Evolutionary conservation across 2,888 invertebrate species (phyloP), one percentile per base, ranked within the genome.

Genomic region (Bellardia pandia): DNA sequence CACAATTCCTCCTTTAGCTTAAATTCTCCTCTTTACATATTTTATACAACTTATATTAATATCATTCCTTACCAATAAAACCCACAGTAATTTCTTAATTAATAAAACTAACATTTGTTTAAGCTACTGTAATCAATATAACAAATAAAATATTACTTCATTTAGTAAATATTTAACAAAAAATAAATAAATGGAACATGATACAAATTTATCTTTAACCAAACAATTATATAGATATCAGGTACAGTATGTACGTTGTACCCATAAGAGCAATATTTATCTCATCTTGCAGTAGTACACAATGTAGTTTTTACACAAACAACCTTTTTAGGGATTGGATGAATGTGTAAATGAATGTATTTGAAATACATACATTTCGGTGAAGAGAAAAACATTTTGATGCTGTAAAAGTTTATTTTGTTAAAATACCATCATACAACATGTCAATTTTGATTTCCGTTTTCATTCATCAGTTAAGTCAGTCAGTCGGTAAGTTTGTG

Each of bases 391-490:
- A 58, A 58, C 30, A 58, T 58, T 58, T 30, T 58, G 58, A 33
- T 30, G 58, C n/a, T 58, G 9, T 30, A 11, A 30, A 45, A 66
- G 45, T 3, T 58, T 60, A 56, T 56, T 66, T 58, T 72, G 48
- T 33, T 74, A 37, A 64, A 77, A 62, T 45, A 48, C 58, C 56
- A 64, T 58, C 42, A 75, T 40, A 68, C 53, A 74, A 74, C 71
- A 53, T 77, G 84, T 72, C 86, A 85, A 81, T 87, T 84, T 87
- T 87, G 85, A 87, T 87, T 85, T 81, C 68, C 80, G 68, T 68
- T 80, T 87, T 74, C 84, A 86, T 86, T 77, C 77, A 80, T 86
- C 80, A 84, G 80, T 77, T 76, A 58, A 60, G 53, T 66, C 72
- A 75, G 66, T 58, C 33, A 33, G 83, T 62, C 33, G n/a, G 62